These are phyloP conservation scores for Sebastes trivittatus DNA, from an alignment of 2,797 vertebrate genomes.

Conservation along the genomic window DNA sequence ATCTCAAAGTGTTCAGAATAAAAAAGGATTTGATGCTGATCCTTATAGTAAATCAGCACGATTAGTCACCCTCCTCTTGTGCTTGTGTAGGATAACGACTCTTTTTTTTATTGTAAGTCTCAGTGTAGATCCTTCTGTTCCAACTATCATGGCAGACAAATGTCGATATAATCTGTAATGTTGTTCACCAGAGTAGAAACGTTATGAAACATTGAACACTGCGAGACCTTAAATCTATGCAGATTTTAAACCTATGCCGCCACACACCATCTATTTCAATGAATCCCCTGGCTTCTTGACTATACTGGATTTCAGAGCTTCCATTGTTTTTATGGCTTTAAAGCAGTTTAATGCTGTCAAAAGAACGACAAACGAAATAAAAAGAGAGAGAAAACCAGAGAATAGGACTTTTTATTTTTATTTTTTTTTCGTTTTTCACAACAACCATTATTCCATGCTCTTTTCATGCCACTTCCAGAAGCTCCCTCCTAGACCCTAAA, in stretches of 20 bases:
- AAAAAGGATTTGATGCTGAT: conserved; percentile 5
- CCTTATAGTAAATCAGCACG: background rate
- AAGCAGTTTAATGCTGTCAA: background rate
- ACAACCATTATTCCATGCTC: background rate
- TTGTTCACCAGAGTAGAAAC: background rate
- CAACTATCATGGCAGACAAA: background rate
- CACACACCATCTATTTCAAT: background rate
- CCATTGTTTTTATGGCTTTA: background rate
- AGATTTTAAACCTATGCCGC: background rate
- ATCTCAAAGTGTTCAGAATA: background rate
- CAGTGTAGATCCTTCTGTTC: background rate
- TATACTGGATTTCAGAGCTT: background rate
- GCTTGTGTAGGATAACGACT: background rate
- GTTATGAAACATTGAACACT: background rate
- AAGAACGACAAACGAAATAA: background rate
- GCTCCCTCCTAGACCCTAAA: background rate
- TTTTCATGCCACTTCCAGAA: conserved; percentile 1
- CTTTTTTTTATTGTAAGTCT: background rate
- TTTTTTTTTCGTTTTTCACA: background rate
- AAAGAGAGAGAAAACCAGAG: background rate
- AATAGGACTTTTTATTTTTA: background rate
- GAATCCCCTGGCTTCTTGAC: background rate
- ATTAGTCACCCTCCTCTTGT: background rate
- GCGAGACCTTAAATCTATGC: background rate
- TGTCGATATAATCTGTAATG: background rate